Evolutionary conservation across 2,113 vertebrate genomes (phyloP).

Genomic region (Dromiciops gliroides): DNA sequence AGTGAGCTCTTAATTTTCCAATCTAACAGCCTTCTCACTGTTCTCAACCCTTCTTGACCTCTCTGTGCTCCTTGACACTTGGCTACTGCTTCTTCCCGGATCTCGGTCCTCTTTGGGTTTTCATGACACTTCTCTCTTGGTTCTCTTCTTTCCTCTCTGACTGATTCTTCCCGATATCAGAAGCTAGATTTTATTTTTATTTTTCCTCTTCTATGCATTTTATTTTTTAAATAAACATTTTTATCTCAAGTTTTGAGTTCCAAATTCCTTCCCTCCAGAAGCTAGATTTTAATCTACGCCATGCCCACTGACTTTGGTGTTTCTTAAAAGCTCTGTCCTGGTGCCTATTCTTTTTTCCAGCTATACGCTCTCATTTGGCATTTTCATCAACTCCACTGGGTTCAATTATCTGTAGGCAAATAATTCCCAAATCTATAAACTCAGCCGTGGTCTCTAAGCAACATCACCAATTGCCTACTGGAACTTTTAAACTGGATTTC

Average conservation of each 20-base stretch:
- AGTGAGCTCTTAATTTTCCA: background rate
- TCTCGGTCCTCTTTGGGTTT: background rate
- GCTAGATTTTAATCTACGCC: background rate
- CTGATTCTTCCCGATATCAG: background rate
- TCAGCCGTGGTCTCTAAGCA: background rate
- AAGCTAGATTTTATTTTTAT: background rate
- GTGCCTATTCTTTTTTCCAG: background rate
- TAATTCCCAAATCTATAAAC: background rate
- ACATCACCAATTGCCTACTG: background rate
- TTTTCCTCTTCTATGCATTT: too few relatives aligned
- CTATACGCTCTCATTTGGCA: background rate
- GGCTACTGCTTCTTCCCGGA: background rate
- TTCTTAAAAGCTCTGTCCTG: background rate
- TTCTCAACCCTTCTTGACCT: background rate
- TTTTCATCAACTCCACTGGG: background rate
- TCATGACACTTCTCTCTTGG: background rate
- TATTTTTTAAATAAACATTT: too few relatives aligned
- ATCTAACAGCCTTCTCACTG: background rate
- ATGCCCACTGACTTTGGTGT: background rate
- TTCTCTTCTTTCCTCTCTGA: background rate
- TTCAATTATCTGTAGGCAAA: background rate
- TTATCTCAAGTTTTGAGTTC: too few relatives aligned
- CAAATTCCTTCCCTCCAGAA: too few relatives aligned
- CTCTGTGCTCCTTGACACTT: background rate
- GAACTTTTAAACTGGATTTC: background rate